These are phyloP conservation scores for Epinephelus lanceolatus DNA, from an alignment of 2,113 vertebrate species.

Conservation along the genomic window DNA sequence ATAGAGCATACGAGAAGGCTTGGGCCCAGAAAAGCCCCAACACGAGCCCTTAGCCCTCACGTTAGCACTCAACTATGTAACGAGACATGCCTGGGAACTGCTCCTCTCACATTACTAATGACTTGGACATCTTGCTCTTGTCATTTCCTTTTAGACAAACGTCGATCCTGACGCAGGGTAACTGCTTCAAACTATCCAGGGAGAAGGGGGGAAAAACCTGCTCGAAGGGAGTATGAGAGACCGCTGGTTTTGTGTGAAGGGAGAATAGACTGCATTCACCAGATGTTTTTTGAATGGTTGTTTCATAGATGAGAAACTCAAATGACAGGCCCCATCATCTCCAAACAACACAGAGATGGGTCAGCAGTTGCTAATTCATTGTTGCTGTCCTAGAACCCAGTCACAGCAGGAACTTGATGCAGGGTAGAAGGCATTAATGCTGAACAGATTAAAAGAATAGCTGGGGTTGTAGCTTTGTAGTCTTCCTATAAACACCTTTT, in stretches of 20 bases:
- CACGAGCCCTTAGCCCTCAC: conserved; percentile 50
- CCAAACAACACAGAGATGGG: conserved; percentile 29
- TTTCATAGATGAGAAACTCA: conserved; percentile 59
- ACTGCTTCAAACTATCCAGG: conserved; percentile 62
- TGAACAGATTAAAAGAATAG: neutral
- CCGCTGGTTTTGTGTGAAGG: conserved; percentile 44
- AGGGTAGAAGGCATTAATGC: neutral
- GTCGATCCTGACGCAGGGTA: conserved; percentile 61
- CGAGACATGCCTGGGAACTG: conserved; percentile 74
- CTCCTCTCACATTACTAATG: conserved; percentile 80
- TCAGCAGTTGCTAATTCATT: conserved; percentile 10
- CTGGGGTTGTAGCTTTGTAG: neutral
- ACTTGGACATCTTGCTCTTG: conserved; percentile 81
- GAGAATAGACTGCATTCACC: conserved; percentile 58
- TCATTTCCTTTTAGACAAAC: conserved; percentile 77
- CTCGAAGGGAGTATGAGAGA: conserved; percentile 35
- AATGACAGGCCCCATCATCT: conserved; percentile 53
- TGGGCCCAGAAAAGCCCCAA: conserved; percentile 44
- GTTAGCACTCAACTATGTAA: conserved; percentile 71
- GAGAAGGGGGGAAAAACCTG: conserved; percentile 35
- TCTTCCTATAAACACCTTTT: neutral
- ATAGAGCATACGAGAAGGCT: conserved; percentile 33
- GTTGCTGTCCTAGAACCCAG: neutral
- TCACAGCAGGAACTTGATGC: neutral
- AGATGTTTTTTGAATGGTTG: conserved; percentile 71